These are phyloP conservation scores for Brachionus koreanus DNA, from an alignment of 1,140 invertebrate genomes.

Conservation along the genomic window DNA sequence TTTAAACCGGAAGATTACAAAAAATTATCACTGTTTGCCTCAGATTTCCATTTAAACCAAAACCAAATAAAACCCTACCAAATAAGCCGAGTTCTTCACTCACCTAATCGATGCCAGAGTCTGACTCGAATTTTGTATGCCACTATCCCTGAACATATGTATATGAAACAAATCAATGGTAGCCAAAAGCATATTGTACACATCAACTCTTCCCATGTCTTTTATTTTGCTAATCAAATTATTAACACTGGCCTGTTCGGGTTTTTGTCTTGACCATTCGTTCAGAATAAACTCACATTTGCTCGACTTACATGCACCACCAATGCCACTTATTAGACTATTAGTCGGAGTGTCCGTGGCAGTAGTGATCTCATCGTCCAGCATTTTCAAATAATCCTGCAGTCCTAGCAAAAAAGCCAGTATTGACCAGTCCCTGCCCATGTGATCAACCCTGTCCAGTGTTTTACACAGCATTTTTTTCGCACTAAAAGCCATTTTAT, in stretches of 20 bases:
- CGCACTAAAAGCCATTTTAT: slow-evolving; percentile 45
- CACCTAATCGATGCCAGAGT: slow-evolving; percentile 31
- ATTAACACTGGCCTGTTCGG: slow-evolving; percentile 58
- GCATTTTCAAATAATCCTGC: slow-evolving; percentile 60
- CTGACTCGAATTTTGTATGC: slow-evolving; percentile 42
- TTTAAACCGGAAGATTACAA: neutral
- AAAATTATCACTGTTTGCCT: neutral
- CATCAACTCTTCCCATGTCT: slow-evolving; percentile 62
- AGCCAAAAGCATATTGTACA: slow-evolving; percentile 59
- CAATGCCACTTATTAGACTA: neutral
- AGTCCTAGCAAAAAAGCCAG: slow-evolving; percentile 71
- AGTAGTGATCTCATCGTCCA: slow-evolving; percentile 53
- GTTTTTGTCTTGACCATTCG: slow-evolving; percentile 46
- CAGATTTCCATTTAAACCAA: neutral
- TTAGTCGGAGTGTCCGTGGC: neutral
- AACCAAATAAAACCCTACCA: neutral
- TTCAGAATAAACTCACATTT: slow-evolving; percentile 11
- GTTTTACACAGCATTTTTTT: slow-evolving; percentile 62
- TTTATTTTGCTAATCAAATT: slow-evolving; percentile 59
- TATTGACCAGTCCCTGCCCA: slow-evolving; percentile 77
- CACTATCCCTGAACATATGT: neutral
- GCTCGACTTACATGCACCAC: neutral
- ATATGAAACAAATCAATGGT: slow-evolving; percentile 49
- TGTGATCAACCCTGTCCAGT: slow-evolving; percentile 72
- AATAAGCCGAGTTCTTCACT: neutral